phyloP scores from a whole-genome alignment of 2,888 invertebrate species.

The Calameuta pallipes region DNA sequence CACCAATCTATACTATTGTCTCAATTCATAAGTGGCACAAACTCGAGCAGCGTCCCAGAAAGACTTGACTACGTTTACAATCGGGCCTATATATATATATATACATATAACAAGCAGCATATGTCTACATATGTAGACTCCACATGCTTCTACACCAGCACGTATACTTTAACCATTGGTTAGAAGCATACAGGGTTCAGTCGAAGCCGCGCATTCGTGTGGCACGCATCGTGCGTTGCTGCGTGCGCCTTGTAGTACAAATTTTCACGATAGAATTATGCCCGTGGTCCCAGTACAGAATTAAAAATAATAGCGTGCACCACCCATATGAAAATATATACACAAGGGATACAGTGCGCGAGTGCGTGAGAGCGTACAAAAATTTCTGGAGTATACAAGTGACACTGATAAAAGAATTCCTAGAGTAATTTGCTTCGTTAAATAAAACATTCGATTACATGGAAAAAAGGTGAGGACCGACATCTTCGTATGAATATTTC shows the following conservation, averaged over 20 bases:
- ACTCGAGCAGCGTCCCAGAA: neutral
- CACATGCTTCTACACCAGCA: neutral
- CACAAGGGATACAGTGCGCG: neutral
- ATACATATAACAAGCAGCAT: neutral
- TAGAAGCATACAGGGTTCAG: constrained; percentile 24
- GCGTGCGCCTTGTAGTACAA: neutral
- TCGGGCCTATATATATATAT: neutral
- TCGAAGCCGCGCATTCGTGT: constrained; percentile 35
- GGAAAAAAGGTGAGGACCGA: neutral
- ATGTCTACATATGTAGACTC: neutral
- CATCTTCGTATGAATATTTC: neutral
- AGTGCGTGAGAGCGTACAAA: neutral
- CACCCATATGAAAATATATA: neutral
- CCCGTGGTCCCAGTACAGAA: neutral
- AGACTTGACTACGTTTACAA: neutral
- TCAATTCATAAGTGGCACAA: neutral
- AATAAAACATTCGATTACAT: too few species aligned
- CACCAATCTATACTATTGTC: neutral
- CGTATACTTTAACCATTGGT: neutral
- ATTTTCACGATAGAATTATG: neutral
- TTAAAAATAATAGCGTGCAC: neutral
- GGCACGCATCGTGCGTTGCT: constrained; percentile 12
- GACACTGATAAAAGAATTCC: neutral
- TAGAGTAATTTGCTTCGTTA: neutral
- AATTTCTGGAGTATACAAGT: neutral